A percentile compares a stretch with the other conserved stretches of the same genome.
Conservation (phyloP, 2,113 vertebrate genomes). For the Cardinalis cardinalis region DNA sequence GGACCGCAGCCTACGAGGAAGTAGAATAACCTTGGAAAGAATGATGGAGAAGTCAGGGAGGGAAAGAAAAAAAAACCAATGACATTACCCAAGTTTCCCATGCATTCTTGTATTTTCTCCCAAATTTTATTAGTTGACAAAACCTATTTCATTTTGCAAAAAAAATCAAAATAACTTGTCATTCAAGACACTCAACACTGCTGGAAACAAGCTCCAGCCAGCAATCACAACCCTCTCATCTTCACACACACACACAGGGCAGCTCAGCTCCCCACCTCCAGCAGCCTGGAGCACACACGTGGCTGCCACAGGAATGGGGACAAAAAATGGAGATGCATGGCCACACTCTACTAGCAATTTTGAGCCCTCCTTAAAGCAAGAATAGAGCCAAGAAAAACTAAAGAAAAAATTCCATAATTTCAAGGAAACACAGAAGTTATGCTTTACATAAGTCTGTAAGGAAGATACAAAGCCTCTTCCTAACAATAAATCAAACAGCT, state of each 20-base stretch:
- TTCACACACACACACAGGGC: background rate
- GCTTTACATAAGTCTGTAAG: background rate
- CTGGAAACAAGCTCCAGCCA: rapidly evolving
- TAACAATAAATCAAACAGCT: background rate
- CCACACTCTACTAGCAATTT: background rate
- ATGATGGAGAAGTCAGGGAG: background rate
- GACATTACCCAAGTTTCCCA: background rate
- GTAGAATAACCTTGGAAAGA: background rate
- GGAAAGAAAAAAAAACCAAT: too few species aligned
- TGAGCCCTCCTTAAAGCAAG: background rate
- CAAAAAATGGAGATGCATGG: rapidly evolving
- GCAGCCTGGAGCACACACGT: background rate
- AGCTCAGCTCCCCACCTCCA: background rate
- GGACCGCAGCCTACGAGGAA: rapidly evolving
- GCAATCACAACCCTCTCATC: background rate
- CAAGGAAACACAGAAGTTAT: background rate
- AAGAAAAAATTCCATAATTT: background rate
- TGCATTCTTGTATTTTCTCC: background rate
- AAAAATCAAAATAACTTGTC: background rate
- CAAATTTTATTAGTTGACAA: background rate
- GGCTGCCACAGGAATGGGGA: rapidly evolving
- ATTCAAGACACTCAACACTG: background rate
- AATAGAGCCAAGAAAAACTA: background rate
- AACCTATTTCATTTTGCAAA: background rate
- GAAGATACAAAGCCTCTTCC: background rate